Evolutionary conservation across 2,888 invertebrate species (phyloP).

Genomic region (Teinopalpus imperialis): DNA sequence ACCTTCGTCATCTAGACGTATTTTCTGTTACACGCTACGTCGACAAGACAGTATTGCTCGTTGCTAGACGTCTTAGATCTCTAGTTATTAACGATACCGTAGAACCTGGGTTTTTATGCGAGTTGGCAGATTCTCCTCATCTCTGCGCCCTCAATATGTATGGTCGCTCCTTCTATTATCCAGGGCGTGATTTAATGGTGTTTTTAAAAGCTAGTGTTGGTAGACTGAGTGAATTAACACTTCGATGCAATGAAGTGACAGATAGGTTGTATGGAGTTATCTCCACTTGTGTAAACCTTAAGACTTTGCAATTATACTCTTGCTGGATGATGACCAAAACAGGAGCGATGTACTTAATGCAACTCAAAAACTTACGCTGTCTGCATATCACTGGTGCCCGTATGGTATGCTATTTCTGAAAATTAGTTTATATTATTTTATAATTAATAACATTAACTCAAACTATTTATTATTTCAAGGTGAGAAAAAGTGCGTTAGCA

Average conservation of each 20-base stretch:
- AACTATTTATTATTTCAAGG: constrained; percentile 1
- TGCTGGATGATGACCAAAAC: constrained; percentile 40
- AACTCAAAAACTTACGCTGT: constrained; percentile 30
- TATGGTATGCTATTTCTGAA: constrained; percentile 28
- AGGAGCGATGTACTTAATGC: constrained; percentile 30
- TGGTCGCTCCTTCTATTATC: constrained; percentile 38
- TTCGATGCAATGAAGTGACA: constrained; percentile 40
- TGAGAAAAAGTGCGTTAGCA: constrained; percentile 27
- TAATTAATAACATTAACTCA: background rate
- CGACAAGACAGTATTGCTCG: constrained; percentile 17
- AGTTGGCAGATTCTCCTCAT: constrained; percentile 22
- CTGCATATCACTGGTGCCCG: constrained; percentile 44
- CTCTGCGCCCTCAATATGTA: constrained; percentile 42
- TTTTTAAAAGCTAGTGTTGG: constrained; percentile 31
- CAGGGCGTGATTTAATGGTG: constrained; percentile 31
- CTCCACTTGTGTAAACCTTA: constrained; percentile 35
- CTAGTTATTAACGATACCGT: constrained; percentile 40
- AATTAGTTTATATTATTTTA: background rate
- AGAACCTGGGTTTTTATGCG: constrained; percentile 29
- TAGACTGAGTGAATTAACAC: constrained; percentile 39
- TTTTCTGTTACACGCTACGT: constrained; percentile 30
- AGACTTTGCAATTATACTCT: constrained; percentile 39
- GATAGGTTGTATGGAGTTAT: constrained; percentile 36
- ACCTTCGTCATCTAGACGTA: constrained; percentile 38
- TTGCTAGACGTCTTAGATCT: constrained; percentile 28